Evolutionary conservation across 92 coral and sea anemone genomes (phyloP).

Genomic region (Epizoanthus rinbou): DNA sequence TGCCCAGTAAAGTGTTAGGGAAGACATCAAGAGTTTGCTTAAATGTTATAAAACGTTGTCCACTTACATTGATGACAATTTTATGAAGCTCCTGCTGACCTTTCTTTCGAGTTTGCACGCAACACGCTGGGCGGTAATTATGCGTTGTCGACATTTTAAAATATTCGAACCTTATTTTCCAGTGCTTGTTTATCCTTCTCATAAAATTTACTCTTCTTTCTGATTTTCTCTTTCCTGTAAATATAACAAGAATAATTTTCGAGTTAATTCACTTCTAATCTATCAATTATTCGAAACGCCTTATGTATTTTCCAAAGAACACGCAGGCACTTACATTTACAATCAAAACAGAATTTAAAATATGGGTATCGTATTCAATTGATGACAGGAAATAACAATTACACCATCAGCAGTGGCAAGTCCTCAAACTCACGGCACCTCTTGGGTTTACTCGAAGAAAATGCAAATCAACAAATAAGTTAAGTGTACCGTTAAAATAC

Average conservation of each 20-base stretch:
- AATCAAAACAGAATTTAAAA: neutral
- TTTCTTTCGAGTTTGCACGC: neutral
- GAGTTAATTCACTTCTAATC: neutral
- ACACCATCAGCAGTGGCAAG: neutral
- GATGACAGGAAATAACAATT: neutral
- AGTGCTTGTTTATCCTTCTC: neutral
- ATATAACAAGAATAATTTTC: neutral
- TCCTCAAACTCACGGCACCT: neutral
- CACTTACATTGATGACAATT: conserved; percentile 83
- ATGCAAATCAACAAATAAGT: conserved; percentile 4
- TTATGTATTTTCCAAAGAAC: neutral
- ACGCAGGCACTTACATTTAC: neutral
- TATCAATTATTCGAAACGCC: neutral
- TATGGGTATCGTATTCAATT: neutral
- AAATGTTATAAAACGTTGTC: conserved; percentile 71
- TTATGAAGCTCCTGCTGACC: conserved; percentile 25
- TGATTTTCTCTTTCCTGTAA: neutral
- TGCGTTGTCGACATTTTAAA: neutral
- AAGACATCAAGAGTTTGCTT: conserved; percentile 53
- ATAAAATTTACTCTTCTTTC: neutral
- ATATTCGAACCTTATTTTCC: neutral
- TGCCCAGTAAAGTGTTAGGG: conserved; percentile 87
- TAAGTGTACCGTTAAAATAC: neutral
- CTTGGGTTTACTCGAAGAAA: neutral
- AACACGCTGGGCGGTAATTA: neutral